These are phyloP conservation scores for Nycticebus coucang DNA, from an alignment of 2,113 vertebrate species.

Conservation along the genomic window DNA sequence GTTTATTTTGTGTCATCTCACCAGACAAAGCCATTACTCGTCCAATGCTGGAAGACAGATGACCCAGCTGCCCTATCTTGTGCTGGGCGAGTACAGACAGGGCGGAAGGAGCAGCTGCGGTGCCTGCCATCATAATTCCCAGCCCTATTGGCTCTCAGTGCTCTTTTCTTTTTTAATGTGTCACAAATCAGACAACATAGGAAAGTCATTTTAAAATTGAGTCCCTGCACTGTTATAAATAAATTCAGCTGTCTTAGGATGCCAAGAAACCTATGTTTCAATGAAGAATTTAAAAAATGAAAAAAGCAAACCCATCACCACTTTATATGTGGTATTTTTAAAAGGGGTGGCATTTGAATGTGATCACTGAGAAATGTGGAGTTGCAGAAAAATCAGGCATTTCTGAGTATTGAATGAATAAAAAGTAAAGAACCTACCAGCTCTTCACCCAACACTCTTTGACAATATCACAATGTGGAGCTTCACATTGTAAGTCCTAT, in stretches of 20 bases:
- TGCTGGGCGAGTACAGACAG: background rate
- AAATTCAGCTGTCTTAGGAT: slow-evolving; percentile 19
- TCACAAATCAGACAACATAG: slow-evolving; percentile 35
- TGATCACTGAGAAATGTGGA: slow-evolving; percentile 3
- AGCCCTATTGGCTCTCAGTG: background rate
- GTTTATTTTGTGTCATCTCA: slow-evolving; percentile 15
- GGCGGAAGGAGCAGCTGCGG: background rate
- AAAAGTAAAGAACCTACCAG: background rate
- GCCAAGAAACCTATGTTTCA: slow-evolving; percentile 13
- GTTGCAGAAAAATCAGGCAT: slow-evolving; percentile 42
- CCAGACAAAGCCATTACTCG: background rate
- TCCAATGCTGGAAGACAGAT: background rate
- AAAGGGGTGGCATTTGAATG: slow-evolving; percentile 15
- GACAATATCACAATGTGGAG: background rate
- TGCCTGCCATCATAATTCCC: background rate
- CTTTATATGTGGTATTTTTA: background rate
- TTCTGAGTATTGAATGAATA: slow-evolving; percentile 23
- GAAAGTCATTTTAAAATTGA: slow-evolving; percentile 50
- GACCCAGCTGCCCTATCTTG: slow-evolving; percentile 1
- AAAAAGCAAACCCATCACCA: background rate
- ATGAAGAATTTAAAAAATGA: background rate
- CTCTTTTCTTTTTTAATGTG: background rate
- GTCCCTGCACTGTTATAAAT: background rate
- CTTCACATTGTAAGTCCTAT: background rate
- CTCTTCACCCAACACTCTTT: background rate